These are phyloP conservation scores for Idaea straminata DNA, from an alignment of 2,888 invertebrate genomes.

Conservation along the genomic window DNA sequence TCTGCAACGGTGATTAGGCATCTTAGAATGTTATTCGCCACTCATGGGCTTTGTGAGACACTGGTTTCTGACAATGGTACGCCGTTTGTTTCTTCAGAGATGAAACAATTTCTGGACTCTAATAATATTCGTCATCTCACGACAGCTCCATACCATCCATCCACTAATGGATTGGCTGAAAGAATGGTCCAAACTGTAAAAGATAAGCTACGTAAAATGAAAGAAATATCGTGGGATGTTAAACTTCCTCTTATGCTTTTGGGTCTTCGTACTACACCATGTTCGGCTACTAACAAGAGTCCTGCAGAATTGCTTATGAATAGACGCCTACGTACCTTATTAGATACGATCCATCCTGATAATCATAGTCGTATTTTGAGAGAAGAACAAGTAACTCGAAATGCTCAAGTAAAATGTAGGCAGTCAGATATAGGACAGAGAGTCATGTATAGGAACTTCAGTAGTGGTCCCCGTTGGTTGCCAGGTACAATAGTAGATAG, in stretches of 20 bases:
- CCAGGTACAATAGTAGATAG: neutral
- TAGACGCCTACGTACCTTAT: conserved; percentile 3
- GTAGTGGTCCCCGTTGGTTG: conserved; percentile 1
- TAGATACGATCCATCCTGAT: conserved; percentile 4
- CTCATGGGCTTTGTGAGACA: no score
- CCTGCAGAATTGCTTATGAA: neutral
- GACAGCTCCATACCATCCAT: no score
- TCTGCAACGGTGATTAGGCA: no score
- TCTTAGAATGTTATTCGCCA: no score
- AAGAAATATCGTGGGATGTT: conserved; percentile 3
- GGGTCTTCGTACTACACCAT: neutral
- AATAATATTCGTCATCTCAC: no score
- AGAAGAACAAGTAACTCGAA: conserved; percentile 1
- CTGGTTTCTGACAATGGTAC: no score
- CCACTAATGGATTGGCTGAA: no score
- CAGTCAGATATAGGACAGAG: conserved; percentile 1
- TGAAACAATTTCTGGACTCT: neutral
- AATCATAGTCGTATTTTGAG: neutral
- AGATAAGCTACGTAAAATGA: neutral
- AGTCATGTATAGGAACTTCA: conserved; percentile 4
- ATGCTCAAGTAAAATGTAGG: neutral
- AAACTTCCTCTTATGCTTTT: neutral
- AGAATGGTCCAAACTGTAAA: no score
- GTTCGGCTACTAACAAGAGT: neutral
- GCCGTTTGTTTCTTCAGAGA: no score